Conservation (phyloP, 37 sponge, comb jelly and placozoan species). For the Halisarca cf. caerulea region DNA sequence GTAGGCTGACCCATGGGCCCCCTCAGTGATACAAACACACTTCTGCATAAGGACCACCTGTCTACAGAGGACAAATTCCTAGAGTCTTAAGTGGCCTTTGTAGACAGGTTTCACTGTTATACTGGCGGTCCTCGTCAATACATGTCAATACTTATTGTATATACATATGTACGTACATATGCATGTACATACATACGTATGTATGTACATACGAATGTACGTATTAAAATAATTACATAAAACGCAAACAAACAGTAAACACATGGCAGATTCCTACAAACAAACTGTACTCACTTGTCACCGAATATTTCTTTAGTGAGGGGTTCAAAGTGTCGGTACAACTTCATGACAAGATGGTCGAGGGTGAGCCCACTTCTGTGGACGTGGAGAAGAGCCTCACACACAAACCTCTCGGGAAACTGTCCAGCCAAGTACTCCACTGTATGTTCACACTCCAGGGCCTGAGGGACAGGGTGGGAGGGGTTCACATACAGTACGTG, state of each 20-base stretch:
- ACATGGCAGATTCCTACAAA: no score
- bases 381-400: background rate
- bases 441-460: slow-evolving; percentile 24
- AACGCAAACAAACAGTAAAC: background rate
- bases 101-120: no score
- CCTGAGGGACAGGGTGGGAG: no score
- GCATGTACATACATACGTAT: background rate
- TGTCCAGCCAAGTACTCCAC: background rate
- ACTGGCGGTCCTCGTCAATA: no score
- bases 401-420: background rate
- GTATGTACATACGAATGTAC: background rate
- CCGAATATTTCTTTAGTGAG: background rate
- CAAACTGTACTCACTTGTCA: background rate
- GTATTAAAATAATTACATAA: background rate
- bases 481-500: background rate
- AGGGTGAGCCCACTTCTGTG: slow-evolving; percentile 5
- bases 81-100: no score
- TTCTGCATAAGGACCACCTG: no score
- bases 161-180: background rate
- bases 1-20: no score
- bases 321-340: background rate
- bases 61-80: no score
- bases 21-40: no score
- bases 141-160: no score
- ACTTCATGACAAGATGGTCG: background rate